Evolutionary conservation across 2,888 invertebrate species (phyloP), one percentile per base, ranked within the genome.

Genomic region (Lasioglossum lativentre): DNA sequence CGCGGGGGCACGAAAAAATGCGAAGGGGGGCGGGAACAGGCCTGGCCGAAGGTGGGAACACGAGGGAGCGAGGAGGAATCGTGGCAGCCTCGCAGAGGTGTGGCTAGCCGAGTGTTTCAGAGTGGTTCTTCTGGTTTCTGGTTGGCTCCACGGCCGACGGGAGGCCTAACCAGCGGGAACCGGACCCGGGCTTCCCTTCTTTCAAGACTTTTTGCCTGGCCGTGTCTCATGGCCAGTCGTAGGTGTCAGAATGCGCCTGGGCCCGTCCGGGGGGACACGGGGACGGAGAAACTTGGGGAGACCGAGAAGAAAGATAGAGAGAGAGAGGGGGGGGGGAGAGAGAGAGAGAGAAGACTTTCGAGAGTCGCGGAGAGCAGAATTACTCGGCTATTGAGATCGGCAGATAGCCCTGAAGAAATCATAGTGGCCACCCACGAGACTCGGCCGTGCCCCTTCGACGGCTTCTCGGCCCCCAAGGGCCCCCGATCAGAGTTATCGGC

Each of bases 341-440:
- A 19, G 52, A 71, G 66, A 77, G 71, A 68, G 71, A 75, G 79
- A 81, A 34, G 34, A 34, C 45, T 45, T 45, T 45, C 45, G 85
- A 82, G 75, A 85, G 90, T 82, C 83, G 91, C 91, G 91, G 74
- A 74, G 89, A 90, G 89, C 68, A 40, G 93, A 94, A 94, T 94
- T 94, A 94, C 93, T 93, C 92, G 92, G 92, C 93, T 94, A 94
- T 94, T 92, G 94, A 94, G 94, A 94, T 94, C 92, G 91, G 91
- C 85, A 92, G 94, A 94, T 94, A 94, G 92, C 91, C 88, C 88
- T 86, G 91, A 92, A 94, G 93, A 93, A 94, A 94, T 94, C 94
- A 94, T 94, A 93, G 93, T 90, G 94, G 91, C 94, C 94, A 94
- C 94, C 94, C 94, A 94, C 94, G 94, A 91, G 87, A 88, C 78